Percentiles rank a stretch among this genome's conserved stretches.
These are phyloP conservation scores for Microcebus murinus DNA, from an alignment of 2,113 vertebrate genomes.

Conservation along the genomic window DNA sequence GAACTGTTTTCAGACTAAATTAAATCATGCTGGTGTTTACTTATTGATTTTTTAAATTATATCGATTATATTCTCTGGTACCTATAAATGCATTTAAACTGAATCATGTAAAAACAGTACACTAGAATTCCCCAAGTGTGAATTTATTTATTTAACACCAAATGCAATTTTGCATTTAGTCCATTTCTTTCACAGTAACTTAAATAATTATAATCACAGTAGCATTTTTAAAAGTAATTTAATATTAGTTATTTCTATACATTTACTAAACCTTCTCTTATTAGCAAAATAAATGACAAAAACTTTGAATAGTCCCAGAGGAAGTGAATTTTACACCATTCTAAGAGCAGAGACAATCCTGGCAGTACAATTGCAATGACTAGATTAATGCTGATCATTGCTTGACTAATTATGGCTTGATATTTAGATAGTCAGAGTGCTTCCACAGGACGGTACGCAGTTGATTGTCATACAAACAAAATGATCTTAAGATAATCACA, in stretches of 20 bases:
- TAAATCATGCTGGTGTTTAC: not conserved
- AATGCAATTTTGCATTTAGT: not conserved
- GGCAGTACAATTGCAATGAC: fast-evolving
- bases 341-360: fast-evolving
- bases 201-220: conserved; percentile 25
- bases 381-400: not conserved
- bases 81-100: not conserved
- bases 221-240: not conserved
- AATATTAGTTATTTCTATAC: not conserved
- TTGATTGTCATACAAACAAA: not conserved
- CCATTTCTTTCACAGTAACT: not conserved
- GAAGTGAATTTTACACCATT: not conserved
- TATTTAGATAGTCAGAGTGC: not conserved
- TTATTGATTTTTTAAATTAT: not conserved
- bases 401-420: not conserved
- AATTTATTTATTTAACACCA: not conserved
- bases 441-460: not conserved
- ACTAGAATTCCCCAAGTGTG: not conserved
- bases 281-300: not conserved
- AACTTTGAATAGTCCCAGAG: not conserved
- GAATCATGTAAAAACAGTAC: not conserved
- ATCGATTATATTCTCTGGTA: not conserved
- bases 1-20: conserved; percentile 1
- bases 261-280: not conserved
- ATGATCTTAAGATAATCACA: not conserved